Conservation (phyloP, 2,113 vertebrate genomes). For the Ondatra zibethicus region DNA sequence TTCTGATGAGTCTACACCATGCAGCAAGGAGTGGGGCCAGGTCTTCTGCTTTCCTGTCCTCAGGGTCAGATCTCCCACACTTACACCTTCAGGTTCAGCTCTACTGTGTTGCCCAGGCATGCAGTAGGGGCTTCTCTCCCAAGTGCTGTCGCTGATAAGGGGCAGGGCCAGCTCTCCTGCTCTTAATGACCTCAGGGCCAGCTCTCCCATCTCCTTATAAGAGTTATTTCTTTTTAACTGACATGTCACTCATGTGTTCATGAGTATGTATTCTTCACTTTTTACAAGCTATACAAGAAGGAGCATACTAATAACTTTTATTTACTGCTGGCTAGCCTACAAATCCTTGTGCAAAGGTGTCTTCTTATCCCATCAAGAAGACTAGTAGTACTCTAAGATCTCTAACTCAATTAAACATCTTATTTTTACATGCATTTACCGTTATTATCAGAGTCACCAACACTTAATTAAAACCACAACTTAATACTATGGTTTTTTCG, state of each 20-base stretch:
- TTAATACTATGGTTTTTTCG: neutral
- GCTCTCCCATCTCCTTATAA: neutral
- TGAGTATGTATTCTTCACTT: neutral
- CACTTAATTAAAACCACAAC: neutral
- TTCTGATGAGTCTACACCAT: neutral
- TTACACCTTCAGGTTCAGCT: neutral
- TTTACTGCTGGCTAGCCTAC: neutral
- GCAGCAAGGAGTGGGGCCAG: neutral
- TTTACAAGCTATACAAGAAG: neutral
- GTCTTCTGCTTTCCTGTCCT: neutral
- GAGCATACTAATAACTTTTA: neutral
- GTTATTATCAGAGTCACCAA: neutral
- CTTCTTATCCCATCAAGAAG: neutral
- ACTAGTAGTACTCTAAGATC: neutral
- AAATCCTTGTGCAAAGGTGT: neutral
- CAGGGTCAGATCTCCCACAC: neutral
- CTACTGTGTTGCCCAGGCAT: neutral
- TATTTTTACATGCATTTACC: neutral
- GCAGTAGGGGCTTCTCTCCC: fast-evolving
- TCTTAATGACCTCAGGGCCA: neutral
- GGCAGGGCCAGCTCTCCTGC: neutral
- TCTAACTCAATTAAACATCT: neutral
- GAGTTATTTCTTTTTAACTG: neutral
- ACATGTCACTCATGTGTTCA: neutral
- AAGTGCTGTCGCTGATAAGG: neutral